Evolutionary conservation across 1,140 invertebrate genomes (phyloP), one percentile per base, ranked within the genome.

Genomic region (Drosophila seguyi): DNA sequence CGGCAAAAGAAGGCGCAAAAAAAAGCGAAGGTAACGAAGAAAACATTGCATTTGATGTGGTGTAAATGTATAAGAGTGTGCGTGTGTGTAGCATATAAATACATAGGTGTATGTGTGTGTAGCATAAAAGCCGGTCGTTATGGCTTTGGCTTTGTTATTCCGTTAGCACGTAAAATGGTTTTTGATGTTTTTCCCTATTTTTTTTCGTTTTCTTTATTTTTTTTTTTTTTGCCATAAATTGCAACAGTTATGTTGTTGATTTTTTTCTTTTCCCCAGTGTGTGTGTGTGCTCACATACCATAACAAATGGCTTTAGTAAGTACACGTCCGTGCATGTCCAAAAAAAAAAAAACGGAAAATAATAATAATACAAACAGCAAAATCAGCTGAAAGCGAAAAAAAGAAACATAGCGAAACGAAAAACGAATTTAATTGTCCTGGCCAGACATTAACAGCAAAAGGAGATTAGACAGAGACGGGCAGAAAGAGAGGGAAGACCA

Each of bases 161-260:
- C 71, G 72, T 87, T 88, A 88, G 81, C 84, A 83, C 80, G 79
- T 84, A 77, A 87, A 87, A 88, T 69, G 84, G 61, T 80, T 80
- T 78, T 71, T 80, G 59, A 77, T 71, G 68, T 74, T 80, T 73
- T 69, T 55, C 55, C 56, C 60, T 22, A 22, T 27, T 42, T 13
- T 36, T 11, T 3, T 16, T 18, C 36, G n/a, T 57, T 56, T 22
- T 31, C 20, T 7, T 20, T 22, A 25, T 58, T n/a, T 11, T 38
- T 18, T 16, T 20, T 39, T 53, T 55, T 75, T 74, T 75, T 65
- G 41, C 59, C 68, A 72, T 85, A 85, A 85, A 85, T 85, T 85
- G 71, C 75, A 83, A 79, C 63, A 73, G 60, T 81, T 81, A 68
- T 58, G 31, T 60, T 75, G 10, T 38, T 38, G 31, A 8, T 34